A percentile compares a stretch with the other conserved stretches of the same genome.
Evolutionary conservation across 2,797 vertebrate species (phyloP).

Genomic region (Syndactyla subalaris): DNA sequence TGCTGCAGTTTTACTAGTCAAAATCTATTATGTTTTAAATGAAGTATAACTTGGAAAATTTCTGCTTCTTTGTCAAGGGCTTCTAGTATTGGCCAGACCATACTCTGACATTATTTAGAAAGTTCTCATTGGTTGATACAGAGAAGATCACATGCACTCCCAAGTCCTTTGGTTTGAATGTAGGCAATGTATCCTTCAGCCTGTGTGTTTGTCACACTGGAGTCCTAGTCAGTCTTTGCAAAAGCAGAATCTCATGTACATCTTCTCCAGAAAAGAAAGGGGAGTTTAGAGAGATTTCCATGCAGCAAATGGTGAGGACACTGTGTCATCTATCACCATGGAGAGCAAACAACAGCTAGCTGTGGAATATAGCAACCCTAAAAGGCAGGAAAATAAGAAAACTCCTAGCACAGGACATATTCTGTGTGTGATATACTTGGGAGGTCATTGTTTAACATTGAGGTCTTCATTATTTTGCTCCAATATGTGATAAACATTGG

Average conservation of each 20-base stretch:
- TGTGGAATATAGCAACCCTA: neutral
- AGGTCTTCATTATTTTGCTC: neutral
- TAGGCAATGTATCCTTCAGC: neutral
- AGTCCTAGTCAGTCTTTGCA: neutral
- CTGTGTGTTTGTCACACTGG: neutral
- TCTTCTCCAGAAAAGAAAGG: neutral
- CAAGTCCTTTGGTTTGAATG: neutral
- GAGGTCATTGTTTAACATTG: neutral
- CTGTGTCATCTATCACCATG: rapidly evolving
- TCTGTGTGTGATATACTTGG: rapidly evolving
- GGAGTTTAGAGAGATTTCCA: neutral
- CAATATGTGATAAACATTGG: neutral
- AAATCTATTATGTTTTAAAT: neutral
- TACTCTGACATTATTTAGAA: neutral
- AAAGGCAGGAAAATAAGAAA: neutral
- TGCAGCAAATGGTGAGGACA: neutral
- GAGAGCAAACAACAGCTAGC: neutral
- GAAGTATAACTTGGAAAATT: neutral
- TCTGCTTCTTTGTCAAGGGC: neutral
- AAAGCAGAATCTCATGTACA: neutral
- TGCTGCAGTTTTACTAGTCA: neutral
- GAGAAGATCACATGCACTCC: neutral
- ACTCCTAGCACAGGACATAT: neutral
- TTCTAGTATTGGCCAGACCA: neutral
- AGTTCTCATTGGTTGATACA: neutral